Conservation (phyloP, 2,113 vertebrate genomes). For the Colistium nudipinnis region DNA sequence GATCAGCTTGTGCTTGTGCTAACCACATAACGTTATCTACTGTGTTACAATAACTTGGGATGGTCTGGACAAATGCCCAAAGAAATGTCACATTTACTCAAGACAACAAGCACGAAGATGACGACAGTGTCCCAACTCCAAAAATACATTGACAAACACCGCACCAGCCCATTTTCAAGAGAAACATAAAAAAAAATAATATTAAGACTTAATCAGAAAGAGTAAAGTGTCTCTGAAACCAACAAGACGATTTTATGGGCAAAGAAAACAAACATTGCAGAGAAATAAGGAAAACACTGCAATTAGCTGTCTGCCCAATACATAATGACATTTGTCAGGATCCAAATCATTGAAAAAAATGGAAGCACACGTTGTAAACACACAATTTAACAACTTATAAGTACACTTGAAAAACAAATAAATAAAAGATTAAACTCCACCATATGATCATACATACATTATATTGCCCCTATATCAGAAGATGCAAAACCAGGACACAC, state of each 20-base stretch:
- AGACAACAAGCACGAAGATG: slow-evolving; percentile 14
- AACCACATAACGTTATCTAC: slow-evolving; percentile 22
- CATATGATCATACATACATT: slow-evolving; percentile 31
- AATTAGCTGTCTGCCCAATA: background rate
- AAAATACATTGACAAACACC: slow-evolving; percentile 11
- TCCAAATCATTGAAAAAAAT: slow-evolving; percentile 1
- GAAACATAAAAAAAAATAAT: background rate
- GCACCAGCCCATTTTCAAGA: slow-evolving; percentile 5
- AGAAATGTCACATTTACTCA: slow-evolving; percentile 21
- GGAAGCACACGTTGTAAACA: slow-evolving; percentile 56
- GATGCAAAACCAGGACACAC: slow-evolving; percentile 15
- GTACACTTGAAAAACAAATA: slow-evolving; percentile 77
- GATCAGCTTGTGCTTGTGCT: slow-evolving; percentile 50
- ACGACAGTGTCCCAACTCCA: slow-evolving; percentile 9
- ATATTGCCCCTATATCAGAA: slow-evolving; percentile 60
- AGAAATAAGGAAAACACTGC: slow-evolving; percentile 2
- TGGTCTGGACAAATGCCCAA: background rate
- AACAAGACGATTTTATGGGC: background rate
- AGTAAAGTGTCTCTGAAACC: slow-evolving; percentile 35
- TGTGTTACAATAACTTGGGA: slow-evolving; percentile 4
- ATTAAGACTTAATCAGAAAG: slow-evolving; percentile 26
- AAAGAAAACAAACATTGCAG: slow-evolving; percentile 34
- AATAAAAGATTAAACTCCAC: slow-evolving; percentile 59
- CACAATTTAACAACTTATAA: slow-evolving; percentile 56
- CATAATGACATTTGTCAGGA: slow-evolving; percentile 6